A percentile compares a stretch with the other conserved stretches of the same genome.
phyloP scores from a whole-genome alignment of 2,888 invertebrate species.

The Pecten maximus region DNA sequence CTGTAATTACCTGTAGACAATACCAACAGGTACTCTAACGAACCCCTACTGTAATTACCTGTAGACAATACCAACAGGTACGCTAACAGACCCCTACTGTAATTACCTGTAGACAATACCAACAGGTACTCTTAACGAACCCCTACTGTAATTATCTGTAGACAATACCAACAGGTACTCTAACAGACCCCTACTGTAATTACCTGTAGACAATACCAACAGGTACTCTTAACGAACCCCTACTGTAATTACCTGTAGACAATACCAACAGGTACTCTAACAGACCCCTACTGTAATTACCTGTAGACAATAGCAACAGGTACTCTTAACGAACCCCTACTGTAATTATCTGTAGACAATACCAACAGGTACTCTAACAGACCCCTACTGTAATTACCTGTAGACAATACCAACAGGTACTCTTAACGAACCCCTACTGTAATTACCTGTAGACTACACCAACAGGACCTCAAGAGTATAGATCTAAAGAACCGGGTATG shows the following conservation, averaged over 20 bases:
- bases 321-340: not conserved
- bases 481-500: no score
- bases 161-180: not conserved
- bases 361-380: not conserved
- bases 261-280: not conserved
- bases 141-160: not conserved
- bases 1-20: not conserved
- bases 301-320: not conserved
- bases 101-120: not conserved
- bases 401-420: not conserved
- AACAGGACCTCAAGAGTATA: not conserved
- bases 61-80: not conserved
- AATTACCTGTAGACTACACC: not conserved
- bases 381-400: not conserved
- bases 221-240: not conserved
- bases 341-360: not conserved
- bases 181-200: not conserved
- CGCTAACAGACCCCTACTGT: not conserved
- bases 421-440: not conserved
- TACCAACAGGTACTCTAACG: not conserved
- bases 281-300: not conserved
- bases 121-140: not conserved
- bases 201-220: not conserved
- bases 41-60: not conserved
- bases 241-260: not conserved